Conservation (phyloP, 2,797 vertebrate species). For the Acrossocheilus wenchowensis region DNA sequence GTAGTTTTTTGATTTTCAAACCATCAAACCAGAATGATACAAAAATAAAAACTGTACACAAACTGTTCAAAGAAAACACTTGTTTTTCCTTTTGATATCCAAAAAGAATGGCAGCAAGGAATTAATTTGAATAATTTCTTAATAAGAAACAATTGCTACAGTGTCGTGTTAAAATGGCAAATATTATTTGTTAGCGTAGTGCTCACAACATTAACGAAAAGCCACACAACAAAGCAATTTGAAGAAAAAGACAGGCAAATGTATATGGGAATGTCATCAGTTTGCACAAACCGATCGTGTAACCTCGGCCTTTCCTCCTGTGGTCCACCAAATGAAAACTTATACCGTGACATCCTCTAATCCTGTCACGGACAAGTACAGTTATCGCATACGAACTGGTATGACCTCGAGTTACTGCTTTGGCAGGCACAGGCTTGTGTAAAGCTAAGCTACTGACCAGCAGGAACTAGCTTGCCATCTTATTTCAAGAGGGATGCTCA, state of each 20-base stretch:
- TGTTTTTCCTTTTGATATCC: conserved; percentile 77
- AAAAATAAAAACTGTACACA: conserved; percentile 92
- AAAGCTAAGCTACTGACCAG: conserved; percentile 80
- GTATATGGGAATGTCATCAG: conserved; percentile 75
- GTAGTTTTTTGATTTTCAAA: conserved; percentile 77
- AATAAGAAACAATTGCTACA: conserved; percentile 88
- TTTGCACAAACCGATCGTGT: conserved; percentile 65
- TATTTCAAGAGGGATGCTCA: conserved; percentile 66
- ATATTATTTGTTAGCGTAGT: conserved; percentile 77
- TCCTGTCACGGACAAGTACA: background rate
- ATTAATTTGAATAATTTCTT: conserved; percentile 80
- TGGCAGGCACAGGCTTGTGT: conserved; percentile 65
- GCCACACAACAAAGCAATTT: conserved; percentile 77
- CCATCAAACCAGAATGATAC: conserved; percentile 84
- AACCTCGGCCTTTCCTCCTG: conserved; percentile 69
- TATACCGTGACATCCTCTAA: conserved; percentile 48
- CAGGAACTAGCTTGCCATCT: conserved; percentile 73
- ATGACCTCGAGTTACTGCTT: conserved; percentile 66
- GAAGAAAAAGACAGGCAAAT: conserved; percentile 74
- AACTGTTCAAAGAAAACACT: conserved; percentile 85
- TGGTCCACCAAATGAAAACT: conserved; percentile 59
- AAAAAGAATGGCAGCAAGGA: conserved; percentile 86
- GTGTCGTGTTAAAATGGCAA: conserved; percentile 90
- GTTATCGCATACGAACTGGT: conserved; percentile 1
- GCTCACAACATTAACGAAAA: conserved; percentile 78